phyloP scores from a whole-genome alignment of 1,140 invertebrate species.

The Drosophila rufa region DNA sequence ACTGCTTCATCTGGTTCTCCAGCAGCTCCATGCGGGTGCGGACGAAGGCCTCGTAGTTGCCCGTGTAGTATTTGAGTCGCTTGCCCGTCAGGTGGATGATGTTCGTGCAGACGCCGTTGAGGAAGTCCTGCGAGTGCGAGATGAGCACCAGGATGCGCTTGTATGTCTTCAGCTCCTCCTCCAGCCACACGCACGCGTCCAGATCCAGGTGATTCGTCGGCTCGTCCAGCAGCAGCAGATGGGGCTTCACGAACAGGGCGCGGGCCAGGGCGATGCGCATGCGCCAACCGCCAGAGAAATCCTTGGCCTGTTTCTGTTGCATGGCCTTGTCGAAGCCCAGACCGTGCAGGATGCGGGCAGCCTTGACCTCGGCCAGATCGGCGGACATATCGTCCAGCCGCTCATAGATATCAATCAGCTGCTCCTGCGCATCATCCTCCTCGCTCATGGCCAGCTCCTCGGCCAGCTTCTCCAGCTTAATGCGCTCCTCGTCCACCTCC shows the following conservation, averaged over 20 bases:
- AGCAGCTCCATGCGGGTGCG: slow-evolving; percentile 96
- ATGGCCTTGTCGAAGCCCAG: slow-evolving; percentile 98
- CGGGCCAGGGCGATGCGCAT: slow-evolving; percentile 99
- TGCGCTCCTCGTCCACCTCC: slow-evolving; percentile 98
- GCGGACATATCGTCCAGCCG: slow-evolving; percentile 98
- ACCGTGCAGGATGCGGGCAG: slow-evolving; percentile 97
- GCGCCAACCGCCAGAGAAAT: slow-evolving; percentile 99
- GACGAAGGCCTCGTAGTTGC: slow-evolving; percentile 98
- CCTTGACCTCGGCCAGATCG: slow-evolving; percentile 97
- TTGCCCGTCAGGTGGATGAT: slow-evolving; percentile 98
- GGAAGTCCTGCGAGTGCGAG: slow-evolving; percentile 99
- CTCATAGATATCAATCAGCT: slow-evolving; percentile 99
- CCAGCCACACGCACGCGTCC: slow-evolving; percentile 99
- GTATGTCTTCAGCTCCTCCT: slow-evolving; percentile 98
- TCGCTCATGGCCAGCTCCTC: slow-evolving; percentile 94
- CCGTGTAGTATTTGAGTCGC: slow-evolving; percentile 96
- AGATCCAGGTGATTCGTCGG: slow-evolving; percentile 99
- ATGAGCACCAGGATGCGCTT: slow-evolving; percentile 99
- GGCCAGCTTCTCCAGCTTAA: slow-evolving; percentile 96
- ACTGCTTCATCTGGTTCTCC: slow-evolving; percentile 99
- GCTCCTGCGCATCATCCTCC: slow-evolving; percentile 97
- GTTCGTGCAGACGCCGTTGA: slow-evolving; percentile 99
- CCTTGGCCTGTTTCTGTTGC: slow-evolving; percentile 96
- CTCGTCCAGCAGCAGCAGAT: slow-evolving; percentile 97
- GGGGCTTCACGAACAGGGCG: slow-evolving; percentile 95